These are phyloP conservation scores for Aleiodes alternator DNA, from an alignment of 2,888 invertebrate species.

Conservation along the genomic window DNA sequence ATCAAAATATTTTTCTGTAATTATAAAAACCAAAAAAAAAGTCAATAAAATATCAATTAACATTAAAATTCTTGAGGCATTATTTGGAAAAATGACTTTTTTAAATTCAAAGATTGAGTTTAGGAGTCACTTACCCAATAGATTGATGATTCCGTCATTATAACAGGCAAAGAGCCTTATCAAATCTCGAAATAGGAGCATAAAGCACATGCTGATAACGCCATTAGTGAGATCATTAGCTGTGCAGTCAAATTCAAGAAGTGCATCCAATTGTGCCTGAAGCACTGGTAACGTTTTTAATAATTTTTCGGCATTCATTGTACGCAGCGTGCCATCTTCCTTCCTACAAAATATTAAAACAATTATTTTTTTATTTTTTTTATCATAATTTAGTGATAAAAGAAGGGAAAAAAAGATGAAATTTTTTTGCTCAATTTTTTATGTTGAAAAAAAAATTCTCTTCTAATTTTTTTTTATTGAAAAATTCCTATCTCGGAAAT, in stretches of 20 bases:
- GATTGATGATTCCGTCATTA: constrained; percentile 99
- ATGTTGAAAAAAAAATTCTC: too few species aligned
- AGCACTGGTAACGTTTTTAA: constrained; percentile 97
- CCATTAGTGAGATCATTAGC: constrained; percentile 98
- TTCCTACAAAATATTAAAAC: constrained; percentile 80
- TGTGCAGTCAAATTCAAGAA: constrained; percentile 98
- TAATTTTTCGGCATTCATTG: constrained; percentile 98
- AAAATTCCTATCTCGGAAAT: too few species aligned
- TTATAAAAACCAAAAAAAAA: constrained; percentile 26
- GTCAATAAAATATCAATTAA: constrained; percentile 22
- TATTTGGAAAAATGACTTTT: constrained; percentile 37
- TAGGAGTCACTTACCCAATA: constrained; percentile 88
- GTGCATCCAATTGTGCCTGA: constrained; percentile 95
- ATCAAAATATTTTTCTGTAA: constrained; percentile 96
- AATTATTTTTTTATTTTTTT: neutral
- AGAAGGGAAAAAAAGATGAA: too few species aligned
- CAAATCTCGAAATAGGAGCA: constrained; percentile 98
- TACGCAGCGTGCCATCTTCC: constrained; percentile 96
- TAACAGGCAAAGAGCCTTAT: constrained; percentile 99
- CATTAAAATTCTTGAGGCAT: constrained; percentile 74
- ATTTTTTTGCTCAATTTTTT: too few species aligned
- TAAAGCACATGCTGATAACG: constrained; percentile 99
- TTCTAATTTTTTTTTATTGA: too few species aligned
- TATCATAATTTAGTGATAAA: too few species aligned
- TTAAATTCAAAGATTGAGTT: neutral